Evolutionary conservation across 2,888 invertebrate species (phyloP), one percentile per base, ranked within the genome.

Genomic region (Griposia aprilina): DNA sequence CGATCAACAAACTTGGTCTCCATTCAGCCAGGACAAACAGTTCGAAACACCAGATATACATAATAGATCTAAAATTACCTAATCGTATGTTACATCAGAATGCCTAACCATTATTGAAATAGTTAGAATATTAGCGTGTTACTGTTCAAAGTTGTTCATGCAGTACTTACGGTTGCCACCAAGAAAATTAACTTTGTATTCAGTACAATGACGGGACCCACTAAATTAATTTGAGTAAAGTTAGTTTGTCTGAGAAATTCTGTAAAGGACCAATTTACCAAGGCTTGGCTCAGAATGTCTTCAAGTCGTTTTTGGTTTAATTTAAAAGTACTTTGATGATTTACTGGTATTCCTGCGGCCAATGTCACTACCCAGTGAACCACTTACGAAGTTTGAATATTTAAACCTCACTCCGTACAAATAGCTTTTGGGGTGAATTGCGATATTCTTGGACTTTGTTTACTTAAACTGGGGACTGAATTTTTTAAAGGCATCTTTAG

Each of bases 211-310:
- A 90, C 87, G 90, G 82, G 91, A 86, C 91, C 88, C 90, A 90
- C 91, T 92, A 92, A 94, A 95, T 94, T 94, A 93, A 94, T 94
- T 94, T 93, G 88, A 91, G 90, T 92, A 91, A 94, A 87, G 91
- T 94, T 93, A 92, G 92, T 94, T 93, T 92, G 89, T 77, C 87
- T 85, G 89, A 90, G 86, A 87, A 92, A 90, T 92, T 92, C 87
- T 86, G 82, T 80, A 89, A 92, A 91, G 90, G 92, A 90, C 91
- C 92, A 93, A 93, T 93, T 93, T 92, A 87, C 87, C 87, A 86
- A 90, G 88, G 85, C 88, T 87, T 85, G 87, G 86, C 88, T 89
- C 84, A 89, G 82, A 91, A 87, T 85, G 83, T 87, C 90, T 88
- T 89, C 78, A 85, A 88, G 89, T 87, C 77, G 81, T 84, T 86